A percentile compares a stretch with the other conserved stretches of the same genome.
These are phyloP conservation scores for Parnassius apollo DNA, from an alignment of 2,888 invertebrate genomes.

Conservation along the genomic window DNA sequence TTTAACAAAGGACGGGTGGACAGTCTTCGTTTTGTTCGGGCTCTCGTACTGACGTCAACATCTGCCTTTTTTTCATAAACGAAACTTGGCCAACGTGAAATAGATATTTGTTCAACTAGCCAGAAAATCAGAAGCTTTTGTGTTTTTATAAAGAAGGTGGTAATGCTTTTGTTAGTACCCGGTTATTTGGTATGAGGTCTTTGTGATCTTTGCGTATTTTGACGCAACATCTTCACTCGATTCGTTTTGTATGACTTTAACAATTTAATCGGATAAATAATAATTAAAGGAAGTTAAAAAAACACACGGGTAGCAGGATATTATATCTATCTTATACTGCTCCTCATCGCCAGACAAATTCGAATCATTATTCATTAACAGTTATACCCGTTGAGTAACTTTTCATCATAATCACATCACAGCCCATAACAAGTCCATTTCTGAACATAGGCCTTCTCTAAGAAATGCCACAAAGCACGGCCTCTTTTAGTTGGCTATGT, in stretches of 20 bases:
- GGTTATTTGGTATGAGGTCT: constrained; percentile 45
- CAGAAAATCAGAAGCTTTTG: constrained; percentile 76
- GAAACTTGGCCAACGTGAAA: constrained; percentile 63
- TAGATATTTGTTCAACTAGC: constrained; percentile 77
- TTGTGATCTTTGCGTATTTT: constrained; percentile 51
- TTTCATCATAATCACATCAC: no score
- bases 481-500: no score
- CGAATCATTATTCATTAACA: no score
- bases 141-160: constrained; percentile 53
- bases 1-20: constrained; percentile 62
- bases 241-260: background rate
- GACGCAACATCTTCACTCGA: constrained; percentile 43
- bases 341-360: no score
- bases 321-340: no score
- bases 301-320: no score
- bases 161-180: constrained; percentile 58
- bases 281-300: no score
- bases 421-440: no score
- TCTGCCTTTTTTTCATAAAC: constrained; percentile 68
- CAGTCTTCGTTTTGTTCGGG: constrained; percentile 59
- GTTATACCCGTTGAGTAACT: no score
- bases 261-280: background rate
- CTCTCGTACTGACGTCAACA: constrained; percentile 66
- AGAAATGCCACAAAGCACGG: no score
- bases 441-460: no score